phyloP scores from a whole-genome alignment of 2,797 vertebrate species.

The Xerus rutilus region DNA sequence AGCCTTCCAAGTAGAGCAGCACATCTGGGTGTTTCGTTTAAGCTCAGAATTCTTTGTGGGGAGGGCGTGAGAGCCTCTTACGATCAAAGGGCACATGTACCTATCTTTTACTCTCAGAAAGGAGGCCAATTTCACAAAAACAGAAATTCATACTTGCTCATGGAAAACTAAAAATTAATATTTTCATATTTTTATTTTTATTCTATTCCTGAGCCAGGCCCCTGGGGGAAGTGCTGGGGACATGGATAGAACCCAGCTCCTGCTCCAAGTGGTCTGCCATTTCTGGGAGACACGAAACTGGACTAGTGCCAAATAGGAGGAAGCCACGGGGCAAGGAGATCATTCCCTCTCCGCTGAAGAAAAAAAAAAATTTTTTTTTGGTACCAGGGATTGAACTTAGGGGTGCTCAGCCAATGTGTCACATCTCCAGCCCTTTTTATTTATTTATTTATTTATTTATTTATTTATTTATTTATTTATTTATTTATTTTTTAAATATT shows the following conservation, averaged over 20 bases:
- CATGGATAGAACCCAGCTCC: background rate
- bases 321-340: fast-evolving
- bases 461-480: too few species aligned
- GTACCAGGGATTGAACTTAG: too few species aligned
- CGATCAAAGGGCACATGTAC: background rate
- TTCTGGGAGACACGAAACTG: fast-evolving
- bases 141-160: background rate
- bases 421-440: too few species aligned
- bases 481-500: too few species aligned
- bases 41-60: background rate
- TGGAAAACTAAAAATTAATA: background rate
- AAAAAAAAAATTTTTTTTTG: too few species aligned
- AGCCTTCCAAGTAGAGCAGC: background rate
- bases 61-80: fast-evolving
- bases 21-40: background rate
- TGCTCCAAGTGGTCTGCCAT: fast-evolving
- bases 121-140: fast-evolving
- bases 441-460: too few species aligned
- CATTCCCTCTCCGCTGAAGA: fast-evolving
- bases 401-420: too few species aligned
- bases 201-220: background rate
- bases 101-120: background rate
- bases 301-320: fast-evolving
- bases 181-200: background rate
- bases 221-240: background rate